These are phyloP conservation scores for Papilio gigon DNA, from an alignment of 2,888 invertebrate species.

Conservation along the genomic window DNA sequence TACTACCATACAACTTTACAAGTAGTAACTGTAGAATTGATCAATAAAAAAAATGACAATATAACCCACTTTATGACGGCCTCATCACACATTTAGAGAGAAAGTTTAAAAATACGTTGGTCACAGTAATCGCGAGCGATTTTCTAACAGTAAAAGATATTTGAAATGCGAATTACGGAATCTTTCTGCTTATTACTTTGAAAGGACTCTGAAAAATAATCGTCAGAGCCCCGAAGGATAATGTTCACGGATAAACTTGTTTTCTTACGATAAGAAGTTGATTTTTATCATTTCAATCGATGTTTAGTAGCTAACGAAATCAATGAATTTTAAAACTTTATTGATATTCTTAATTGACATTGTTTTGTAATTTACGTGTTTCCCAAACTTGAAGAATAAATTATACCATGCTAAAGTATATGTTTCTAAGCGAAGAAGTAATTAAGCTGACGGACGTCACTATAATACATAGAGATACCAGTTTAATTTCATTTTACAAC, in stretches of 20 bases:
- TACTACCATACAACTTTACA: background rate
- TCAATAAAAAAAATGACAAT: constrained; percentile 1
- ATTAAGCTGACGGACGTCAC: background rate
- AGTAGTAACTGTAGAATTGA: constrained; percentile 4
- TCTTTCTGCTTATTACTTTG: background rate
- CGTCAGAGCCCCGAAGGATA: too few relatives aligned
- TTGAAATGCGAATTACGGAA: background rate
- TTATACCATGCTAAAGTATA: background rate
- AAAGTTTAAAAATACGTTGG: constrained; percentile 22
- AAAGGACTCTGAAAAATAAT: background rate
- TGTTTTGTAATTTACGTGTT: too few relatives aligned
- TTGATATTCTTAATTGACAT: too few relatives aligned
- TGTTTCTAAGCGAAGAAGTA: background rate
- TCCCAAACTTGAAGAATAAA: background rate
- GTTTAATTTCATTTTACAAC: too few relatives aligned
- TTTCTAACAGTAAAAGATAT: background rate
- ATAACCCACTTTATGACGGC: constrained; percentile 16
- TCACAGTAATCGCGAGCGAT: background rate
- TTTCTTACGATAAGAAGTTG: background rate
- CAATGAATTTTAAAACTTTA: background rate
- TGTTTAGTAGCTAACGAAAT: background rate
- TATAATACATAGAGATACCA: too few relatives aligned
- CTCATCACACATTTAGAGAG: constrained; percentile 18
- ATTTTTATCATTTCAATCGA: background rate
- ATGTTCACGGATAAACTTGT: background rate